phyloP scores from a whole-genome alignment of 1,140 invertebrate genomes.

The Elymnias hypermnestra region DNA sequence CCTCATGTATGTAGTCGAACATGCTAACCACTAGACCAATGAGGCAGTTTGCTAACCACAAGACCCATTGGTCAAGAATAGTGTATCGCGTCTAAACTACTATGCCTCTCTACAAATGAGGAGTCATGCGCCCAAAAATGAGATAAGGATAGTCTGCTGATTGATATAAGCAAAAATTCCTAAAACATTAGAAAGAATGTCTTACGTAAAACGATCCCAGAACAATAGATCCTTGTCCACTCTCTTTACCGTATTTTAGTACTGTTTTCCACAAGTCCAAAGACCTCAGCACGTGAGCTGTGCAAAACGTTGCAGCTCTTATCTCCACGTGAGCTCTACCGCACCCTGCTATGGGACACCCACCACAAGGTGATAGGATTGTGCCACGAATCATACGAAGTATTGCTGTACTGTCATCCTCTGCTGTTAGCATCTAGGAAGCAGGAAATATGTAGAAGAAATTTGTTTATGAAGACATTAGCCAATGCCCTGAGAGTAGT shows the following conservation, averaged over 20 bases:
- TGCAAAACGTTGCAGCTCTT: constrained; percentile 56
- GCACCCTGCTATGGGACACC: constrained; percentile 26
- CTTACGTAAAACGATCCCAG: constrained; percentile 22
- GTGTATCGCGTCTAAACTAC: too few relatives aligned
- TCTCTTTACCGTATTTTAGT: constrained; percentile 29
- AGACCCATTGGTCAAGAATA: too few relatives aligned
- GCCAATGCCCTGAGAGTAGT: too few relatives aligned
- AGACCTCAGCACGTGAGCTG: constrained; percentile 40
- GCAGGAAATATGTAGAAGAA: neutral
- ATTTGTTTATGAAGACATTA: neutral
- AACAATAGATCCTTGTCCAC: constrained; percentile 24
- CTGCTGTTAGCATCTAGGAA: constrained; percentile 53
- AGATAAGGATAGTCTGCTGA: too few relatives aligned
- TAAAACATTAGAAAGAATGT: neutral
- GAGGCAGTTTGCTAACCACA: too few relatives aligned
- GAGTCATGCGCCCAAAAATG: too few relatives aligned
- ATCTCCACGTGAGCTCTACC: constrained; percentile 40
- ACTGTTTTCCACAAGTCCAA: constrained; percentile 39
- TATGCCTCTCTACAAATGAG: too few relatives aligned
- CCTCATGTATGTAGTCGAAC: too few relatives aligned
- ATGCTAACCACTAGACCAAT: too few relatives aligned
- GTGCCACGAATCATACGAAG: constrained; percentile 53
- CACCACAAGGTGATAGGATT: constrained; percentile 34
- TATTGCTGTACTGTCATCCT: constrained; percentile 55
- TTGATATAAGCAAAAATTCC: neutral